Evolutionary conservation across 2,888 invertebrate genomes (phyloP), one percentile per base, ranked within the genome.

Genomic region (Megastigmus dorsalis): DNA sequence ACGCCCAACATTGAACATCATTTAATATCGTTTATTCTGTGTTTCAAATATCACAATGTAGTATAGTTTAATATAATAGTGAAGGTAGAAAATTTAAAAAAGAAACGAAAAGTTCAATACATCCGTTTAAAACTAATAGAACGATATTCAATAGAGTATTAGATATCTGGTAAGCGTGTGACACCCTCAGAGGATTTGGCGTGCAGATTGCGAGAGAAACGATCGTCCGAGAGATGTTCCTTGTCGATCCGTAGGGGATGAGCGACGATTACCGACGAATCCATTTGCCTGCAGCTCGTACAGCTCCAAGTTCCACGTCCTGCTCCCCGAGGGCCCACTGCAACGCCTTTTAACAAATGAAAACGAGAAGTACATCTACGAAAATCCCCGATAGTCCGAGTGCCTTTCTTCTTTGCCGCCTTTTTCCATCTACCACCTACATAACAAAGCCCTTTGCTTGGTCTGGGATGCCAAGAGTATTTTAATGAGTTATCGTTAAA

Each of bases 321-420:
- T n/a, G 3, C 54, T 13, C n/a, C 26, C 63, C 38, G 45, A 26
- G 38, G 23, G 28, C n/a, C 9, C 10, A 1, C 15, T 6, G 1
- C 20, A 13, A n/a, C 20, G 30, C 43, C 57, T 68, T 68, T 68
- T 68, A 68, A 68, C 57, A 68, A 57, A 68, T 57, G 67, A 68
- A 57, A 68, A 68, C 57, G 57, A 55, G 55, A 45, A 28, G 43
- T 33, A 18, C 4, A 20, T 4, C 18, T 15, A 23, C 43, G 55
- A 55, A 55, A 67, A 67, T 67, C 55, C 66, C 18, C 18, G 20
- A n/a, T n/a, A n/a, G n/a, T n/a, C n/a, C n/a, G n/a, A n/a, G n/a
- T n/a, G n/a, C n/a, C n/a, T n/a, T n/a, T n/a, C n/a, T n/a, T n/a
- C n/a, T n/a, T n/a, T n/a, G n/a, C n/a, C n/a, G n/a, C n/a, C n/a